Base-by-base conservation (phyloP, 2,113 vertebrate genomes). In the Tenrec ecaudatus region DNA sequence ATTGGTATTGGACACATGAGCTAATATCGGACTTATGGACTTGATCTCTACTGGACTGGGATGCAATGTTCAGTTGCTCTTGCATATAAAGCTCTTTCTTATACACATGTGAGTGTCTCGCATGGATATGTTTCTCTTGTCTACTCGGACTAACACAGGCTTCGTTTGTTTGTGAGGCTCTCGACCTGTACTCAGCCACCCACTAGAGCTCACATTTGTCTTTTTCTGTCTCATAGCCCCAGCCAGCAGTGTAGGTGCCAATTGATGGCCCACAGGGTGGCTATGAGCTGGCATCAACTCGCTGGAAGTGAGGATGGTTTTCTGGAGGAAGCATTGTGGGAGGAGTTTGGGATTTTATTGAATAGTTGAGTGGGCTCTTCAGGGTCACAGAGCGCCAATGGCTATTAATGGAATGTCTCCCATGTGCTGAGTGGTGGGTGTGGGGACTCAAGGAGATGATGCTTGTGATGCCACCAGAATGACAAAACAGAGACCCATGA, bases 371-470 rank as follows among this genome's bases (percentile, higher is more conserved):
- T 69, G 57, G 53, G 43, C 29, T 89, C 40, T 19, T 27, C 43
- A 64, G 33, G 29, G 31, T 43, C 27, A 9, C 6, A 31, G 60
- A 90, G 33, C n/a, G 22, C 36, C 60, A 68, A 19, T 77, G 33
- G 29, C 14, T 53, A 33, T 43, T 82, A 81, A 76, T 3, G 33
- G 23, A 12, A 6, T n/a, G 11, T 29, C 16, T n/a, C 2, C 29
- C 62, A 7, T 57, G 11, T 6, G 1, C 17, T 71, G 2, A 12
- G 2, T 22, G 5, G 0, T 3, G 4, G 57, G 66, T 53, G 19
- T 19, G 38, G 20, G 58, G 31, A 47, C 47, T 62, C 43, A 89
- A 58, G 36, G 64, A 68, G 68, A 73, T 33, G 78, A 62, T 91
- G 36, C 31, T 68, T 62, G 40, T 87, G 78, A 93, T 76, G 11